Percentiles rank a stretch among this genome's conserved stretches.
Conservation (phyloP, 1,140 invertebrate species). For the Drosophila lowei region DNA sequence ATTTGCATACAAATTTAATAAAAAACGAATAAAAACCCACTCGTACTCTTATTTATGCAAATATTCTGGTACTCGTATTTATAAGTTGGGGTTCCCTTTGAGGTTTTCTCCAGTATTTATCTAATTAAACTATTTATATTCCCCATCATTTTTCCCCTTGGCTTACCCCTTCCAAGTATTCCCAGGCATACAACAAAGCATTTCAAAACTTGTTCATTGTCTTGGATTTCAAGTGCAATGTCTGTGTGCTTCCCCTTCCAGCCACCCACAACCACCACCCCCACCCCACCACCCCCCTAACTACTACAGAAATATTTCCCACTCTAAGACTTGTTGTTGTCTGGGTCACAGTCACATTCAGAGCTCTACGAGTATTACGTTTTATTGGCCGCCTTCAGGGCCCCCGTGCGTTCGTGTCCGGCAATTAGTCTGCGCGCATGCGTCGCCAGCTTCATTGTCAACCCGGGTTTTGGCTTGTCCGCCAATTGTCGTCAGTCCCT, state of each 20-base stretch:
- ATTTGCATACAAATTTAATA: too few species aligned
- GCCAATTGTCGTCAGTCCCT: slow-evolving; percentile 44
- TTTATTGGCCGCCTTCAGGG: slow-evolving; percentile 40
- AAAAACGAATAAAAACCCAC: too few species aligned
- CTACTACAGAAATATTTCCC: slow-evolving; percentile 34
- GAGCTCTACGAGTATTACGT: slow-evolving; percentile 8
- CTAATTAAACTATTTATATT: slow-evolving; percentile 4
- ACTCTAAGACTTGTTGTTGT: slow-evolving; percentile 48
- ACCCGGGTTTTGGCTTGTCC: slow-evolving; percentile 39
- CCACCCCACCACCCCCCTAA: slow-evolving; percentile 20
- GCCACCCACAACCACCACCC: slow-evolving; percentile 20
- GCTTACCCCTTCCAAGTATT: neutral
- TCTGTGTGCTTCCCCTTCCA: slow-evolving; percentile 21
- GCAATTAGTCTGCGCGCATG: slow-evolving; percentile 79
- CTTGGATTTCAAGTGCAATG: slow-evolving; percentile 54
- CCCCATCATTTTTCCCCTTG: neutral
- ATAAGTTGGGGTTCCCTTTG: too few species aligned
- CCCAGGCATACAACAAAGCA: neutral
- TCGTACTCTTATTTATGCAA: too few species aligned
- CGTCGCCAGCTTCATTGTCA: slow-evolving; percentile 75
- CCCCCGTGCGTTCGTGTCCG: slow-evolving; percentile 11
- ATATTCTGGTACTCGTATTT: too few species aligned
- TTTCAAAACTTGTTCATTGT: slow-evolving; percentile 40
- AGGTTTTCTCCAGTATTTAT: neutral
- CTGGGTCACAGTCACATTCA: slow-evolving; percentile 27